These are phyloP conservation scores for Lathamus discolor DNA, from an alignment of 2,113 vertebrate genomes.

Conservation along the genomic window DNA sequence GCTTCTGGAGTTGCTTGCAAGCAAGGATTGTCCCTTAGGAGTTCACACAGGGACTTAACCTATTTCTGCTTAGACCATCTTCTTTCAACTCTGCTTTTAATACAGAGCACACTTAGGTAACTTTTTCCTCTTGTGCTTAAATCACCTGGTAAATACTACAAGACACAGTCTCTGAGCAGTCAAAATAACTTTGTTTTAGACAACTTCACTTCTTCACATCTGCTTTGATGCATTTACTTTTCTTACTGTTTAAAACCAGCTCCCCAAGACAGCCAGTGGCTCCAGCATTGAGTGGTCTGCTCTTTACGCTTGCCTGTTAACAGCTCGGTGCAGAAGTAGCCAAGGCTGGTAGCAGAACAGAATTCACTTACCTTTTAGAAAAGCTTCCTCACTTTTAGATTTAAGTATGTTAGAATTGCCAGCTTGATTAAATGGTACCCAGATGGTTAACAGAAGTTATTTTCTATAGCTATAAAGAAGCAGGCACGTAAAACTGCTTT, in stretches of 20 bases:
- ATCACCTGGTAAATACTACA: neutral
- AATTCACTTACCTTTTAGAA: neutral
- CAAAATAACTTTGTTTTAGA: neutral
- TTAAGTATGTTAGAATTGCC: neutral
- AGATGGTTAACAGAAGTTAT: neutral
- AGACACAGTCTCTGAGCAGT: neutral
- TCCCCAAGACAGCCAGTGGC: neutral
- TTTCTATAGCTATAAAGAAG: neutral
- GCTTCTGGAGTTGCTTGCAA: neutral
- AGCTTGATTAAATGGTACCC: neutral
- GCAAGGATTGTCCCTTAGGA: neutral
- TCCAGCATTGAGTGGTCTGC: neutral
- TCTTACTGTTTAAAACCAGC: neutral
- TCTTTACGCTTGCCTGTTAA: neutral
- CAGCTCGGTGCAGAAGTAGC: neutral
- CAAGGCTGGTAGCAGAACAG: neutral
- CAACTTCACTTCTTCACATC: neutral
- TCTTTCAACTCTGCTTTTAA: conserved; percentile 11
- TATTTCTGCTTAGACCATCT: neutral
- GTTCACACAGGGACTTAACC: neutral
- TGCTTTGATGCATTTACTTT: neutral
- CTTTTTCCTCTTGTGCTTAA: conserved; percentile 5
- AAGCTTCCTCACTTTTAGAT: neutral
- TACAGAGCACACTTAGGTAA: neutral
- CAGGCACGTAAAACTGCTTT: neutral